phyloP scores from a whole-genome alignment of 1,140 invertebrate genomes.

The Drosophila lowei region DNA sequence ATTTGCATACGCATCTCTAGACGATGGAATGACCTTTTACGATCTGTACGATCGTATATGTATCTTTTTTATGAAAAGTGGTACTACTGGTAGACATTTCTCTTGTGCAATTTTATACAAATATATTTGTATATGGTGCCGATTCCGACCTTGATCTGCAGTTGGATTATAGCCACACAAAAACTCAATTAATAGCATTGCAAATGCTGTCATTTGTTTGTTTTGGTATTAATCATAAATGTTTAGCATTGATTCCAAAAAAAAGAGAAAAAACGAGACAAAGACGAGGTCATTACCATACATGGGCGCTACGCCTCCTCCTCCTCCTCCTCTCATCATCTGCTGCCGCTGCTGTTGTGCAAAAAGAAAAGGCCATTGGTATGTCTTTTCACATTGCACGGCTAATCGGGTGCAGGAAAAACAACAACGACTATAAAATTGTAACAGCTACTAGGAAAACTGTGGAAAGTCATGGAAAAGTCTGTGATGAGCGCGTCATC shows the following conservation, averaged over 20 bases:
- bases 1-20: conserved; percentile 62
- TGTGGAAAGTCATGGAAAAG: conserved; percentile 59
- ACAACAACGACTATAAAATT: conserved; percentile 25
- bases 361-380: background rate
- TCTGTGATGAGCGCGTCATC: conserved; percentile 7
- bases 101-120: too few relatives aligned
- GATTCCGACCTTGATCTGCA: conserved; percentile 7
- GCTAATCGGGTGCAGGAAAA: conserved; percentile 15
- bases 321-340: background rate
- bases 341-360: too few relatives aligned
- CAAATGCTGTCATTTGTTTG: background rate
- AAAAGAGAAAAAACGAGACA: conserved; percentile 3
- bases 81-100: too few relatives aligned
- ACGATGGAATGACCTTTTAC: conserved; percentile 58
- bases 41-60: too few relatives aligned
- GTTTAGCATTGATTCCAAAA: background rate
- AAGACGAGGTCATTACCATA: conserved; percentile 26
- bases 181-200: background rate
- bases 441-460: conserved; percentile 41
- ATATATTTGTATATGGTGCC: too few relatives aligned
- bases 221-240: background rate
- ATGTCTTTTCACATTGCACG: conserved; percentile 14
- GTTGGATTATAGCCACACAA: too few relatives aligned
- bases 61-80: too few relatives aligned
- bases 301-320: background rate